phyloP scores from a whole-genome alignment of 2,888 invertebrate genomes.

The Dicycla oo region DNA sequence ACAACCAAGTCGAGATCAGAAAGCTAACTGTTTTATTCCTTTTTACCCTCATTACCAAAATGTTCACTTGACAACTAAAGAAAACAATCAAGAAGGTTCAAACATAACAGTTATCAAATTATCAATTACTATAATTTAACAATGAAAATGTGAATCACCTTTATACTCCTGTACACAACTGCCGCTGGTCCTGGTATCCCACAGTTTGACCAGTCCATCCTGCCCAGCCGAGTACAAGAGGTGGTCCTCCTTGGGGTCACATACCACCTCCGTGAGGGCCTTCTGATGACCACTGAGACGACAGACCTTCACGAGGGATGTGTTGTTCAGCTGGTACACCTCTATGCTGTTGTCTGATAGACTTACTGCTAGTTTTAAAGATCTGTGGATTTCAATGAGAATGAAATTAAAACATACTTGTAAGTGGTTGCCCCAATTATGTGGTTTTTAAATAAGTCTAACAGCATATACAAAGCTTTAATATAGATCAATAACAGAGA shows the following conservation, averaged over 20 bases:
- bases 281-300: conserved; percentile 85
- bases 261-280: conserved; percentile 90
- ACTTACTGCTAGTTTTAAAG: conserved; percentile 80
- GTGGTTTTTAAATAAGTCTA: not conserved
- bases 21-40: too few relatives aligned
- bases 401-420: not conserved
- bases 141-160: conserved; percentile 67
- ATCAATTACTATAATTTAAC: not conserved
- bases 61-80: too few relatives aligned
- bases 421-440: not conserved
- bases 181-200: conserved; percentile 91
- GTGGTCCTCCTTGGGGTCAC: conserved; percentile 89
- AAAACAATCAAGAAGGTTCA: too few relatives aligned
- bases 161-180: conserved; percentile 81
- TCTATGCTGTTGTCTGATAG: conserved; percentile 82
- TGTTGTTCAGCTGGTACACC: conserved; percentile 79
- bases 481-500: not conserved
- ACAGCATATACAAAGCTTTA: not conserved
- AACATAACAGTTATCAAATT: not conserved
- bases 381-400: conserved; percentile 69
- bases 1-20: too few relatives aligned
- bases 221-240: conserved; percentile 90
- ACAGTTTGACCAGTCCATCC: conserved; percentile 91
- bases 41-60: too few relatives aligned
- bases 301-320: conserved; percentile 77